Evolutionary conservation across 1,140 invertebrate genomes (phyloP).

Genomic region (Tetragonula clypearis): DNA sequence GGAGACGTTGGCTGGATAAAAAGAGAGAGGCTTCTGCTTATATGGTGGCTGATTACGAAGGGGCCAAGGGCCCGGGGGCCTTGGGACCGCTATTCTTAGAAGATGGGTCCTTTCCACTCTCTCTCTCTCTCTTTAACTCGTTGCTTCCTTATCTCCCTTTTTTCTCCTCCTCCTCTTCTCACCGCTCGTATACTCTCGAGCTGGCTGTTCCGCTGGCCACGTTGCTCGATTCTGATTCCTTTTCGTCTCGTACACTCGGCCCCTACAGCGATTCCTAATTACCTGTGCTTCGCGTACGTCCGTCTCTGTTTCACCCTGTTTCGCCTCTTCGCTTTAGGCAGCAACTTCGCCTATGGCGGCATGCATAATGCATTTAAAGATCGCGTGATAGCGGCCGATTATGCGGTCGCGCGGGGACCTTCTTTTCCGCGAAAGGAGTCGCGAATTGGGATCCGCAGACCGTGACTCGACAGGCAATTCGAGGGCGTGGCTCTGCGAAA

Average conservation of each 20-base stretch:
- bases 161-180: not conserved
- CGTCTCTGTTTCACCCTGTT: conserved; percentile 52
- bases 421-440: conserved; percentile 61
- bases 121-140: conserved; percentile 44
- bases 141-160: conserved; percentile 54
- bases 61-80: conserved; percentile 68
- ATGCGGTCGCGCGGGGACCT: conserved; percentile 61
- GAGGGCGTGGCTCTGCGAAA: conserved; percentile 34
- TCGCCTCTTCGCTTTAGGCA: conserved; percentile 15
- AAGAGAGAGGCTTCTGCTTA: conserved; percentile 62
- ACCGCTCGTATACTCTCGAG: not conserved
- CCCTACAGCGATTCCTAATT: conserved; percentile 72
- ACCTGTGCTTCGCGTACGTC: conserved; percentile 63
- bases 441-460: conserved; percentile 60
- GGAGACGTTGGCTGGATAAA: not conserved
- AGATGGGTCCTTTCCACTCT: conserved; percentile 47
- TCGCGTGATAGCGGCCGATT: conserved; percentile 74
- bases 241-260: conserved; percentile 37
- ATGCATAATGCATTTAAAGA: conserved; percentile 75
- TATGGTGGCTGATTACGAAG: conserved; percentile 67
- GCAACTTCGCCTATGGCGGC: conserved; percentile 22
- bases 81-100: conserved; percentile 73
- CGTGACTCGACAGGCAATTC: conserved; percentile 41
- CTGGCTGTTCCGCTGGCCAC: not conserved
- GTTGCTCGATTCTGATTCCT: conserved; percentile 51